These are phyloP conservation scores for Bovichtus diacanthus DNA, from an alignment of 2,797 vertebrate species.

Conservation along the genomic window DNA sequence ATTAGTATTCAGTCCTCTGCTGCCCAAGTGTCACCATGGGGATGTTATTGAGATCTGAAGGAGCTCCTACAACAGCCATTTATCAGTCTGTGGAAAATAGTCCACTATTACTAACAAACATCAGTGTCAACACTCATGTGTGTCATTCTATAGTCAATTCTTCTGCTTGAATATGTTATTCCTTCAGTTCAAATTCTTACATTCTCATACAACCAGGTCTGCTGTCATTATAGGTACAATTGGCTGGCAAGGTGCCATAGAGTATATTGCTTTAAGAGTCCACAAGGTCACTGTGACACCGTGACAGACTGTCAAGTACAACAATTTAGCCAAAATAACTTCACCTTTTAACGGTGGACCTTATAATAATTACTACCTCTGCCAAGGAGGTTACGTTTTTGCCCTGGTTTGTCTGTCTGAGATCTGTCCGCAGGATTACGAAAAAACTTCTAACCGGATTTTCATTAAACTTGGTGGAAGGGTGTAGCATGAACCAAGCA, in stretches of 20 bases:
- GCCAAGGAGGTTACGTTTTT: too few species aligned
- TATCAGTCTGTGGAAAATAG: slow-evolving; percentile 32
- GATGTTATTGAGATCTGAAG: slow-evolving; percentile 39
- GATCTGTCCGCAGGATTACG: too few species aligned
- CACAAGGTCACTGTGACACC: slow-evolving; percentile 3
- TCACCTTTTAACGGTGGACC: neutral
- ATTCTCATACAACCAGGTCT: neutral
- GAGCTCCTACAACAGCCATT: slow-evolving; percentile 36
- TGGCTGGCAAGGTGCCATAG: neutral
- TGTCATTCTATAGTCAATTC: neutral
- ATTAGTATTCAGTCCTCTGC: slow-evolving; percentile 69
- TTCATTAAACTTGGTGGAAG: too few species aligned
- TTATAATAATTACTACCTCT: neutral
- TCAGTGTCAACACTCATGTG: neutral
- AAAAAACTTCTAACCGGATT: too few species aligned
- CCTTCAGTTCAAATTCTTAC: neutral
- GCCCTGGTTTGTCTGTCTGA: too few species aligned
- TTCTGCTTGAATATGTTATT: neutral
- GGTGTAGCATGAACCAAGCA: too few species aligned
- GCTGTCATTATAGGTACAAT: neutral
- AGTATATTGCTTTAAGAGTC: slow-evolving; percentile 6
- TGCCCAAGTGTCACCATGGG: slow-evolving; percentile 48
- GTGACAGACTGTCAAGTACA: neutral
- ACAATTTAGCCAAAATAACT: neutral
- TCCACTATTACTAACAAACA: neutral